Conservation (phyloP, 2,797 vertebrate genomes). For the Myripristis murdjan region DNA sequence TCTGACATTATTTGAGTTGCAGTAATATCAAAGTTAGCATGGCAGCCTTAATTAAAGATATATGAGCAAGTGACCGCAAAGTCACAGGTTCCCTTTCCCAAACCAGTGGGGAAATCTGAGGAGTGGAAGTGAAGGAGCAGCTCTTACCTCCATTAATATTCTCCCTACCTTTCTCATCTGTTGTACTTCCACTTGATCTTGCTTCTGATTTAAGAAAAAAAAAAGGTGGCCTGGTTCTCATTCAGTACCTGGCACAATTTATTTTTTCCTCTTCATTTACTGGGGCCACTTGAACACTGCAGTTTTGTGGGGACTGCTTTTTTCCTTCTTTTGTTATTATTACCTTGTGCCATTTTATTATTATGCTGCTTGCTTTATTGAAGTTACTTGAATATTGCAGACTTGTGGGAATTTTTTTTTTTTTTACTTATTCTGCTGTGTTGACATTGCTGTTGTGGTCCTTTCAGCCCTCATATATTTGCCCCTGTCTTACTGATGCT, state of each 20-base stretch:
- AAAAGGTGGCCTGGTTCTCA: not conserved
- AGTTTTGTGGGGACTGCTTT: not conserved
- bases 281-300: constrained; percentile 14
- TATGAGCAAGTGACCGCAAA: constrained; percentile 9
- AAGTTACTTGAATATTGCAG: constrained; percentile 16
- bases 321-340: not conserved
- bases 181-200: not conserved
- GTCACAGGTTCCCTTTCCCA: constrained; percentile 3
- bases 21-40: constrained; percentile 2
- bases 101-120: constrained; percentile 14
- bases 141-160: not conserved
- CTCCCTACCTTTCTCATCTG: not conserved
- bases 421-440: not conserved
- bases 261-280: constrained; percentile 13
- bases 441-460: constrained; percentile 8
- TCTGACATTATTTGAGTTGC: constrained; percentile 10
- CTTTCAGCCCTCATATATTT: constrained; percentile 5
- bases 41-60: constrained; percentile 22
- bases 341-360: constrained; percentile 17
- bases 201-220: constrained; percentile 3
- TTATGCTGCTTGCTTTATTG: constrained; percentile 18
- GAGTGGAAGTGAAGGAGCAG: not conserved
- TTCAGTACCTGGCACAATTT: constrained; percentile 5
- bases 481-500: not conserved
- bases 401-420: constrained; percentile 5